These are phyloP conservation scores for Gulo gulo DNA, from an alignment of 2,113 vertebrate genomes.

Conservation along the genomic window DNA sequence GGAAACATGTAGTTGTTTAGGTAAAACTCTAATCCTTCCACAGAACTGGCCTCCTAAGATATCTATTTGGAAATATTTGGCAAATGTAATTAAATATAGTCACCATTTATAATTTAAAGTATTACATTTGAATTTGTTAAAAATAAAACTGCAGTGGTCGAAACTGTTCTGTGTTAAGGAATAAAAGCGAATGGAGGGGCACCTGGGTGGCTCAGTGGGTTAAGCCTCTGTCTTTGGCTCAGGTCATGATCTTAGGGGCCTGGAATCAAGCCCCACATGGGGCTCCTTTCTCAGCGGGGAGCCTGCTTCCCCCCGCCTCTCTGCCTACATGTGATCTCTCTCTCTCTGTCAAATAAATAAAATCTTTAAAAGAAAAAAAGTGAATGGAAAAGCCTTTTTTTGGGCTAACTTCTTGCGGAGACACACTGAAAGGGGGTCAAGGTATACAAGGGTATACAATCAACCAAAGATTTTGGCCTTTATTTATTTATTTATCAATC, in stretches of 20 bases:
- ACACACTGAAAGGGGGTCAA: not conserved
- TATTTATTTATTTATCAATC: not conserved
- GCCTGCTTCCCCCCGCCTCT: too few relatives aligned
- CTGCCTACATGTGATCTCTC: too few relatives aligned
- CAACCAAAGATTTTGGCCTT: not conserved
- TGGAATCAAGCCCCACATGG: too few relatives aligned
- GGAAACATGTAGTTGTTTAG: not conserved
- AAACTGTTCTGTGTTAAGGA: not conserved
- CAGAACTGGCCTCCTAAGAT: not conserved
- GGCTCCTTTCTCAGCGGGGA: too few relatives aligned
- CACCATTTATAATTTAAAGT: not conserved
- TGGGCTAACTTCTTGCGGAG: not conserved
- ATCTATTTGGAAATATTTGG: not conserved
- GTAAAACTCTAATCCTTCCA: not conserved
- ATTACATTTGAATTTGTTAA: not conserved
- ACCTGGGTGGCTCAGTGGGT: too few relatives aligned
- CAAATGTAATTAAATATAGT: not conserved
- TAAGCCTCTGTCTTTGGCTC: too few relatives aligned
- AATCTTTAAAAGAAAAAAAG: not conserved
- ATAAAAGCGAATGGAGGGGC: not conserved
- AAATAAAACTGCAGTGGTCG: not conserved
- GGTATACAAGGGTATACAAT: fast-evolving
- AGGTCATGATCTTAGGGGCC: too few relatives aligned
- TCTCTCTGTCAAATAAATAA: too few relatives aligned
- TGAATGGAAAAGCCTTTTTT: not conserved